These are phyloP conservation scores for Seriola rivoliana DNA, from an alignment of 2,113 vertebrate genomes.

Conservation along the genomic window DNA sequence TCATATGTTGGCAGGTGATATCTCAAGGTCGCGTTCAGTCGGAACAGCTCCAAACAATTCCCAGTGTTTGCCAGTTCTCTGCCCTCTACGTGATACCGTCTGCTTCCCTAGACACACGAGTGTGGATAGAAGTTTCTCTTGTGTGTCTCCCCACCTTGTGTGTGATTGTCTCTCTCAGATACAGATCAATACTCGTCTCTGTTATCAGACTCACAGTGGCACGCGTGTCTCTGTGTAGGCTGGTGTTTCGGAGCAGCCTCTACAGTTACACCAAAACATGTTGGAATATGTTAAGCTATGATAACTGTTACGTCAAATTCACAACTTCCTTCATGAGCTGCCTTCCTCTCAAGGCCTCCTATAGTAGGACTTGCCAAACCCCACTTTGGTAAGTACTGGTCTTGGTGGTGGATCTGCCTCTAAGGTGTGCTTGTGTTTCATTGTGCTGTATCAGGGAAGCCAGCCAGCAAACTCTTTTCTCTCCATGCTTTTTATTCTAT, in stretches of 20 bases:
- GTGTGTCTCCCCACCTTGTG: constrained; percentile 26
- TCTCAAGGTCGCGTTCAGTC: constrained; percentile 38
- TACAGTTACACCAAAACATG: constrained; percentile 10
- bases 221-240: background rate
- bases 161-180: constrained; percentile 29
- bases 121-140: background rate
- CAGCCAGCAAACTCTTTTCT: constrained; percentile 46
- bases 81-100: constrained; percentile 14
- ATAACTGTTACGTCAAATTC: constrained; percentile 35
- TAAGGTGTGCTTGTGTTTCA: constrained; percentile 41
- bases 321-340: constrained; percentile 33
- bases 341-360: constrained; percentile 5
- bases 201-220: constrained; percentile 18
- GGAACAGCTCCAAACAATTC: constrained; percentile 20
- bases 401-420: constrained; percentile 9
- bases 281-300: constrained; percentile 24
- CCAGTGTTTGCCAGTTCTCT: constrained; percentile 31
- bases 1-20: background rate
- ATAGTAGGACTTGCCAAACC: constrained; percentile 27
- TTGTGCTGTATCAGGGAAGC: constrained; percentile 46
- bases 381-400: background rate
- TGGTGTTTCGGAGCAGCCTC: constrained; percentile 12
- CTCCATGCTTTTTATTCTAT: constrained; percentile 35
- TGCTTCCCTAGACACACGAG: constrained; percentile 21
- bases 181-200: constrained; percentile 39